Base-by-base conservation (phyloP, 37 sponge, comb jelly and placozoan species). In the Sycon ciliatum region DNA sequence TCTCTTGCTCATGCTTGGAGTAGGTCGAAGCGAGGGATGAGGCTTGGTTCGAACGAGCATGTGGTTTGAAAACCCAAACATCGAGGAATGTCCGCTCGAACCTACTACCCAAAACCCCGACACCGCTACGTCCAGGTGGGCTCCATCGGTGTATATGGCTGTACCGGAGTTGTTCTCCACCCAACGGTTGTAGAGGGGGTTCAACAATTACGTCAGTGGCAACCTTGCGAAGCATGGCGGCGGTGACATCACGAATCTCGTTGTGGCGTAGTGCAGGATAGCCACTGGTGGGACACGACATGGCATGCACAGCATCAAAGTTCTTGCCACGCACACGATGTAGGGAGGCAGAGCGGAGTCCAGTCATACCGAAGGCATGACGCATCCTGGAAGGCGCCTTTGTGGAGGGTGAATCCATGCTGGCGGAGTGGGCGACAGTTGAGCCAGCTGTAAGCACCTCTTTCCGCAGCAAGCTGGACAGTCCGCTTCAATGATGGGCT, bases 1-100 rank as follows among this genome's bases (percentile, higher is more conserved):
- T 60, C 63, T 60, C 63, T n/a, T 60, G 63, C 16, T 60, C 63
- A 6, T 60, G 63, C 49, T 42, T 42, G 13, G 9, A 16, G 49
- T 42, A 42, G 49, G 13, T 16, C 13, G 49, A 42, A 13, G 49
- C 49, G 13, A 42, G 13, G 13, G 49, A 42, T 9, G 9, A 18
- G 49, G 49, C 13, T 13, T 42, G 9, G 49, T 42, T 18, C 13
- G 13, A 42, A 18, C 13, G 9, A 13, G 49, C 49, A 42, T 42
- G 9, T 18, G 49, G 49, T 9, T 42, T 42, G 49, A 42, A 42
- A 13, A 42, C 49, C 9, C 13, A 13, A 9, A 42, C 13, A 13
- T 42, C 49, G 13, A 42, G 13, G 13, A 42, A 13, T 42, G 9
- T 42, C 13, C 9, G n/a, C n/a, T n/a, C n/a, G 13, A 42, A 13